Evolutionary conservation across 2,888 invertebrate species (phyloP).

Genomic region (Tinea trinotella): DNA sequence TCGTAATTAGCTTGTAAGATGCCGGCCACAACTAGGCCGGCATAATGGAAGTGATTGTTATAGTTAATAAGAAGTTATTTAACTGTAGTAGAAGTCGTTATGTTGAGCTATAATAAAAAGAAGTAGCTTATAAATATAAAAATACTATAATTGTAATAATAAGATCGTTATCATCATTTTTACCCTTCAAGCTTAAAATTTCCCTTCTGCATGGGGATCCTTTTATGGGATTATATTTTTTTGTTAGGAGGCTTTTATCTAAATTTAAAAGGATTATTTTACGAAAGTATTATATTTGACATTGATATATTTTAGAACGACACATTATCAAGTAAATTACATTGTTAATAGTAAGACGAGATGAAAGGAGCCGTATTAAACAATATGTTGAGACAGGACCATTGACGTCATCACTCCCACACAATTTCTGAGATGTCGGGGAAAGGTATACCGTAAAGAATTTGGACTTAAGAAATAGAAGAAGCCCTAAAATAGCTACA

Average conservation of each 20-base stretch:
- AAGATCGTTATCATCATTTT: too few species aligned
- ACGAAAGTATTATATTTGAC: neutral
- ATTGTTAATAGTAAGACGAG: neutral
- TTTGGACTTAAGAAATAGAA: too few species aligned
- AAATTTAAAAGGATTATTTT: neutral
- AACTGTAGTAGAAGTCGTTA: too few species aligned
- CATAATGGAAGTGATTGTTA: too few species aligned
- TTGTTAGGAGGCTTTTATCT: neutral
- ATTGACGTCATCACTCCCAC: constrained; percentile 5
- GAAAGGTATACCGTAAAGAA: neutral
- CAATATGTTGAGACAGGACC: neutral
- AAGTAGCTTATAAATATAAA: too few species aligned
- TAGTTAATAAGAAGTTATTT: too few species aligned
- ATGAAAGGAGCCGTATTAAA: neutral
- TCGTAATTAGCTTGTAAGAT: too few species aligned
- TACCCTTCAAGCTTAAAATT: neutral
- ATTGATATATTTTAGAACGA: neutral
- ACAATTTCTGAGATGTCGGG: neutral
- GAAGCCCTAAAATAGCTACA: too few species aligned
- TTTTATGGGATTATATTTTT: constrained; percentile 2
- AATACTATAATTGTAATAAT: too few species aligned
- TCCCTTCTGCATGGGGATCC: neutral
- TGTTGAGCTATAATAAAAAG: too few species aligned
- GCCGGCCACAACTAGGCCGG: too few species aligned
- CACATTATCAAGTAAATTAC: neutral